Base-by-base conservation (phyloP, 2,113 vertebrate genomes). In the Arizona elegans region DNA sequence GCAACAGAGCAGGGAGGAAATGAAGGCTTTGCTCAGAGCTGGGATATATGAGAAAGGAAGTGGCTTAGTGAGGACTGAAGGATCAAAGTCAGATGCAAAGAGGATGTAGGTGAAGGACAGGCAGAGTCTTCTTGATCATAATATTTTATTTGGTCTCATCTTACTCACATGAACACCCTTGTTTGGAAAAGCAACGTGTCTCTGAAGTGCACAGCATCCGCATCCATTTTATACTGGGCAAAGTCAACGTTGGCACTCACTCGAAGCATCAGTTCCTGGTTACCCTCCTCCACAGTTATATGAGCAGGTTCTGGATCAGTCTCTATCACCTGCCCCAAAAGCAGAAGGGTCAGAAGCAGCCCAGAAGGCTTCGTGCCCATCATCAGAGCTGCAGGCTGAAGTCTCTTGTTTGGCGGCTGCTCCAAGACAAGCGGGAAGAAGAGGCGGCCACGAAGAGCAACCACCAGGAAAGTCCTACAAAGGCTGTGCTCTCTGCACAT, bases 101-200 rank as follows among this genome's bases (percentile, higher is more conserved):
- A 29, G 5, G 65, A 33, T 70, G 65, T 17, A 6, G 29, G 29
- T 33, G 29, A 70, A 70, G 58, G 23, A 9, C 58, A 59, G 29
- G 29, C 65, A 70, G 13, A 33, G 29, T n/a, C 65, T 81, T 81
- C 75, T 43, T 38, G 33, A 43, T 15, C 75, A 4, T 43, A 21
- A 81, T 21, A 21, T 81, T 38, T 19, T 10, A 21, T 19, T 9
- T 38, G 33, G 0, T 38, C 75, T 81, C 33, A 43, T 43, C 17
- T 24, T 93, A 98, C 99, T 98, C 96, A 99, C 99, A 96, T 94
- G 93, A 97, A 98, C 0, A 95, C 94, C 54, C 98, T 97, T 0
- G 97, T 98, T 95, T 99, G 98, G 97, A 98, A 98, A 55, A 99
- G 97, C 92, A 98, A 88, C 0, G 98, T 99, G 12, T 99, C 98